Evolutionary conservation across 2,888 invertebrate genomes (phyloP).

Genomic region (Cacoxenus indagator): DNA sequence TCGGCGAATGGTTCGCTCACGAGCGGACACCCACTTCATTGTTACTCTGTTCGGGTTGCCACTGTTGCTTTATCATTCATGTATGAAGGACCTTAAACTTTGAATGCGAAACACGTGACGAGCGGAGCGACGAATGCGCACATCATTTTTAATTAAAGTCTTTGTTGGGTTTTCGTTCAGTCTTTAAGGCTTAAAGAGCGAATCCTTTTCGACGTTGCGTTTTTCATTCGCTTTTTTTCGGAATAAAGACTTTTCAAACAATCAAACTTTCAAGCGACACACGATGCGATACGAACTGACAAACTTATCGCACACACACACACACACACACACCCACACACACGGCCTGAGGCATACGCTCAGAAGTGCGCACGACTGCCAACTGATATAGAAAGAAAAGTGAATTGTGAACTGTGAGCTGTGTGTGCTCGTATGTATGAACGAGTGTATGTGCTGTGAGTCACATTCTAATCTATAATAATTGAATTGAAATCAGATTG

Average conservation of each 20-base stretch:
- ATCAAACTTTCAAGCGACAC: slow-evolving; percentile 5
- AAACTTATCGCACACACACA: slow-evolving; percentile 19
- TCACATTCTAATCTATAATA: slow-evolving; percentile 65
- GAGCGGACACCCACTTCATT: slow-evolving; percentile 2
- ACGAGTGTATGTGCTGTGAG: slow-evolving; percentile 45
- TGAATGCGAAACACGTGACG: slow-evolving; percentile 32
- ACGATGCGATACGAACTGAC: slow-evolving; percentile 1
- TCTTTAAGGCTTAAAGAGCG: not conserved
- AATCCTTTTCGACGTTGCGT: not conserved
- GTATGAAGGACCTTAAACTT: slow-evolving; percentile 65
- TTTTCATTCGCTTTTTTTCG: not conserved
- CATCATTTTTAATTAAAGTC: not conserved
- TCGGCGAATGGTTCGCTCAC: not conserved
- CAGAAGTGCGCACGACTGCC: slow-evolving; percentile 57
- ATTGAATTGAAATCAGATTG: slow-evolving; percentile 64
- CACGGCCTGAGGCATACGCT: slow-evolving; percentile 44
- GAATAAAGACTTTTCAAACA: slow-evolving; percentile 5
- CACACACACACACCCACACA: slow-evolving; percentile 26
- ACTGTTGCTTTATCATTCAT: slow-evolving; percentile 57
- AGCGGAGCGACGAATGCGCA: too few relatives aligned
- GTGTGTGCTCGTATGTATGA: not conserved
- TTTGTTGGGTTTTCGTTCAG: not conserved
- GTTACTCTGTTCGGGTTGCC: slow-evolving; percentile 7
- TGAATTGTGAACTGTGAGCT: slow-evolving; percentile 22
- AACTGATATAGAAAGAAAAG: slow-evolving; percentile 62